Percentiles rank a stretch among this genome's conserved stretches.
Conservation (phyloP, 2,113 vertebrate species). For the Vicugna pacos region DNA sequence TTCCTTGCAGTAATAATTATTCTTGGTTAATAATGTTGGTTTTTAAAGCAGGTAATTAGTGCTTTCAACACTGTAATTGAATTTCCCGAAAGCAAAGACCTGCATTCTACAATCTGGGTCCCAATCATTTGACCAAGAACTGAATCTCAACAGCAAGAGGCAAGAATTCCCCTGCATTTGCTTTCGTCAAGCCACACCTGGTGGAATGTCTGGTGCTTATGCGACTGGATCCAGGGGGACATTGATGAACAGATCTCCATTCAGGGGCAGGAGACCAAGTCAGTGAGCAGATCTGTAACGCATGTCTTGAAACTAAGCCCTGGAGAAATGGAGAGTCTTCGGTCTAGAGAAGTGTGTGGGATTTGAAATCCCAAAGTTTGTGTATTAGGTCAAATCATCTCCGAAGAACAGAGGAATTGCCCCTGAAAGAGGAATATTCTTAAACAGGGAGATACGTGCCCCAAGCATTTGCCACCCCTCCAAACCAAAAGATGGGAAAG, state of each 20-base stretch:
- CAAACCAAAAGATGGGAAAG: neutral
- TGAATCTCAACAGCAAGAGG: slow-evolving; percentile 45
- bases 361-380: neutral
- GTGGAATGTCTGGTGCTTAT: no score
- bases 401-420: neutral
- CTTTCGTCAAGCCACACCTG: neutral
- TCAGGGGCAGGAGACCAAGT: neutral
- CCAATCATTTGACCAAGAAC: slow-evolving; percentile 69
- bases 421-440: neutral
- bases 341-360: neutral
- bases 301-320: neutral
- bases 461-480: no score
- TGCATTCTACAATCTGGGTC: neutral
- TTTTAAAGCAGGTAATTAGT: slow-evolving; percentile 75
- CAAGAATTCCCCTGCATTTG: neutral
- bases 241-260: neutral
- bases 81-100: slow-evolving; percentile 65
- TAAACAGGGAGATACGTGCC: neutral
- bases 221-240: neutral
- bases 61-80: slow-evolving; percentile 75
- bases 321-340: neutral
- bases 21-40: slow-evolving; percentile 72
- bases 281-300: neutral
- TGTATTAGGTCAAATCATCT: neutral
- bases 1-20: slow-evolving; percentile 82